A percentile compares a stretch with the other conserved stretches of the same genome.
phyloP scores from a whole-genome alignment of 1,140 invertebrate genomes.

The Orchestia grillus region DNA sequence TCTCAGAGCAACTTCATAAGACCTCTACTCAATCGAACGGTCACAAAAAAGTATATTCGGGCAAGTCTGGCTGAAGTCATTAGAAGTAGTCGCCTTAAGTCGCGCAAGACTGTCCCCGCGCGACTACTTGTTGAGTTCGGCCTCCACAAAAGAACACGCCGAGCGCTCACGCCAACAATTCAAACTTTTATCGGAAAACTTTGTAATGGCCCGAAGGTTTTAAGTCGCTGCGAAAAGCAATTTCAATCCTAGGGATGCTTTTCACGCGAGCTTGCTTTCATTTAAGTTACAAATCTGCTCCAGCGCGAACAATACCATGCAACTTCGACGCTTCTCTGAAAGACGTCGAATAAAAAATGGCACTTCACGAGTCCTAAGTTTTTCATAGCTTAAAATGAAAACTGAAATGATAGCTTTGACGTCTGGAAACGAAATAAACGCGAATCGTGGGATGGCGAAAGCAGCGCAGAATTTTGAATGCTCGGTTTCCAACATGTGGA shows the following conservation, averaged over 20 bases:
- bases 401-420: conserved; percentile 31
- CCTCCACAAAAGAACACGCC: conserved; percentile 48
- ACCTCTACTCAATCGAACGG: conserved; percentile 34
- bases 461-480: not conserved
- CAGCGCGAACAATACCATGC: conserved; percentile 1
- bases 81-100: conserved; percentile 25
- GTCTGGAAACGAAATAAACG: not conserved
- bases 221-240: conserved; percentile 53
- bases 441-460: not conserved
- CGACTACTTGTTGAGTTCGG: conserved; percentile 44
- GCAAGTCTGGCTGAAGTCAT: conserved; percentile 18
- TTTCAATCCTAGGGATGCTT: conserved; percentile 54
- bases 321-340: conserved; percentile 20
- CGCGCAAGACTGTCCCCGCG: conserved; percentile 29
- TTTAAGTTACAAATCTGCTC: conserved; percentile 51
- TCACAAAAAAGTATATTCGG: not conserved
- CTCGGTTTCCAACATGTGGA: too few relatives aligned
- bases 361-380: not conserved
- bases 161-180: conserved; percentile 51
- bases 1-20: not conserved
- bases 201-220: conserved; percentile 54
- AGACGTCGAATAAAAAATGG: not conserved
- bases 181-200: conserved; percentile 56
- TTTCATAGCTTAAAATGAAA: conserved; percentile 36
- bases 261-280: conserved; percentile 50